Evolutionary conservation across 2,888 invertebrate genomes (phyloP).

Genomic region (Xanthorhoe spadicearia): DNA sequence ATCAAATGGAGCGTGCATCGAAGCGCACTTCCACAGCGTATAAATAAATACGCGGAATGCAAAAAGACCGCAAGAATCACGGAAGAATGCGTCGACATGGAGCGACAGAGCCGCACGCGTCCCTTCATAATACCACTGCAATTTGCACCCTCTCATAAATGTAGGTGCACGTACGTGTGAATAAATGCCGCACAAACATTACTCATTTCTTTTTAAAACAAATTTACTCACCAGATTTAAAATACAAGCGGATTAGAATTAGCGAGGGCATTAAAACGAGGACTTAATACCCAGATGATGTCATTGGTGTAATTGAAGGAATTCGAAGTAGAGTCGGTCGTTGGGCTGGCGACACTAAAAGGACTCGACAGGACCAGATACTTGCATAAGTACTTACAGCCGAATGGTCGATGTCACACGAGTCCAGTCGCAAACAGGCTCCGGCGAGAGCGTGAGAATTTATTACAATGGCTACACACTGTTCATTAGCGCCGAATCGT

Average conservation of each 20-base stretch:
- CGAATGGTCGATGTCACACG: constrained; percentile 41
- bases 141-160: constrained; percentile 33
- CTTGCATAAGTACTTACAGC: constrained; percentile 44
- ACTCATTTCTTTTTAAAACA: constrained; percentile 13
- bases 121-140: constrained; percentile 34
- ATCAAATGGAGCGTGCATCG: constrained; percentile 72
- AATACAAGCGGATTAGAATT: constrained; percentile 11
- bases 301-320: constrained; percentile 58
- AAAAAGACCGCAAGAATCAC: constrained; percentile 71
- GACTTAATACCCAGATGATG: constrained; percentile 51
- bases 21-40: constrained; percentile 67
- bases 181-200: constrained; percentile 14
- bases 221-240: too few relatives aligned
- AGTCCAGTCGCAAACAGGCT: constrained; percentile 46
- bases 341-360: constrained; percentile 32
- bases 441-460: constrained; percentile 59
- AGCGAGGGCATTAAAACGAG: constrained; percentile 27
- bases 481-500: constrained; percentile 38
- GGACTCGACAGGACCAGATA: constrained; percentile 37
- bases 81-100: constrained; percentile 60
- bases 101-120: constrained; percentile 31
- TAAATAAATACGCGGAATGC: constrained; percentile 63
- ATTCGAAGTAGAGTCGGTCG: constrained; percentile 49
- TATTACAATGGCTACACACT: constrained; percentile 44
- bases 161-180: constrained; percentile 27